phyloP scores from a whole-genome alignment of 1,140 invertebrate species.

The Ericerus pela region DNA sequence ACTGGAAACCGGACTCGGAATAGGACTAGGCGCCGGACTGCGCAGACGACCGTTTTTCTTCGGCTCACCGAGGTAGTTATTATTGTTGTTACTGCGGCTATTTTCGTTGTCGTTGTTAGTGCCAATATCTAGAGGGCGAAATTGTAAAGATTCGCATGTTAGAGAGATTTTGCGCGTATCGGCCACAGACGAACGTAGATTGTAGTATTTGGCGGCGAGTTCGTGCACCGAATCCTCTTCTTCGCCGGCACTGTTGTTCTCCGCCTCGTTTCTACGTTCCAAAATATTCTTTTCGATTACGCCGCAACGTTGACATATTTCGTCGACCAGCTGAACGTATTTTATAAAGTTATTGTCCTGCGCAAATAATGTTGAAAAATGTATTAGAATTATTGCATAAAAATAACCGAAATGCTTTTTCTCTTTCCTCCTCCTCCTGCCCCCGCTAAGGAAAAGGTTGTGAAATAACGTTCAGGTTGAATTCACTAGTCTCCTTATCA shows the following conservation, averaged over 20 bases:
- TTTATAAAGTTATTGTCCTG: conserved; percentile 31
- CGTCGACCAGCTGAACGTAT: conserved; percentile 35
- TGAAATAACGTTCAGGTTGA: too few species aligned
- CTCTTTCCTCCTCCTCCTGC: too few species aligned
- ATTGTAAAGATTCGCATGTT: conserved; percentile 33
- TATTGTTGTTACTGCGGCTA: conserved; percentile 25
- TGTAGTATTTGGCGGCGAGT: conserved; percentile 9
- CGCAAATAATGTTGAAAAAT: background rate
- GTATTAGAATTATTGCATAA: too few species aligned
- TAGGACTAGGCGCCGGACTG: conserved; percentile 49
- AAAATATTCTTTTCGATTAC: conserved; percentile 33
- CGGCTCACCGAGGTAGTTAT: conserved; percentile 24
- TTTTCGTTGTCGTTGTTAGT: background rate
- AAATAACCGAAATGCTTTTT: too few species aligned
- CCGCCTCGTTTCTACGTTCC: conserved; percentile 28
- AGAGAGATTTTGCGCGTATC: conserved; percentile 46
- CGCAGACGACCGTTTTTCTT: conserved; percentile 36
- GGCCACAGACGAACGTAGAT: conserved; percentile 24
- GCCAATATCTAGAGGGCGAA: background rate
- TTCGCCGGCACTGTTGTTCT: conserved; percentile 23
- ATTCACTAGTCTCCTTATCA: too few species aligned
- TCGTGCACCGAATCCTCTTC: conserved; percentile 15
- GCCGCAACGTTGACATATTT: conserved; percentile 36
- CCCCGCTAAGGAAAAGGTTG: too few species aligned
- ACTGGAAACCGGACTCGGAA: conserved; percentile 48